Conservation (phyloP, 2,888 invertebrate genomes). For the Eupithecia subfuscata region DNA sequence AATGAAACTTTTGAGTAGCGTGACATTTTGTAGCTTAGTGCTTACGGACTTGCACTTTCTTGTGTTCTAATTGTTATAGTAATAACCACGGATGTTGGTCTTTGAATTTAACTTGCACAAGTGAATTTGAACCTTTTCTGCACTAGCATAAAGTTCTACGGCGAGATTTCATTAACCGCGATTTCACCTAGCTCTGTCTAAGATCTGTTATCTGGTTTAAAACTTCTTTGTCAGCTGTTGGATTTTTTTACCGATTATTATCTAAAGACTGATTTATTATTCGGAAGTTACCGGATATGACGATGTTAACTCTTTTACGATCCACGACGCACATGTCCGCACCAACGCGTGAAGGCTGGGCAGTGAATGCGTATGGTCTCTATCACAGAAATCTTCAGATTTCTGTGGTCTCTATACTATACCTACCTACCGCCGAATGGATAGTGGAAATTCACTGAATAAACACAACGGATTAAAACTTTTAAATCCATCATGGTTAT, state of each 20-base stretch:
- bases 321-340: no score
- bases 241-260: slow-evolving; percentile 19
- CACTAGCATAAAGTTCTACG: neutral
- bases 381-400: no score
- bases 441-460: neutral
- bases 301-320: neutral
- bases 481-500: no score
- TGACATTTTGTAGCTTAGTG: slow-evolving; percentile 31
- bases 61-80: slow-evolving; percentile 27
- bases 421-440: slow-evolving; percentile 7
- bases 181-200: slow-evolving; percentile 40
- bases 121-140: neutral
- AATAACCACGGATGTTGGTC: neutral
- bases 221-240: slow-evolving; percentile 22
- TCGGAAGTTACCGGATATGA: slow-evolving; percentile 8
- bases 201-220: slow-evolving; percentile 16
- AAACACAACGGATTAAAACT: no score
- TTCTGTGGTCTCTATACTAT: no score
- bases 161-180: neutral
- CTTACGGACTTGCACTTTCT: slow-evolving; percentile 38
- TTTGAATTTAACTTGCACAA: neutral
- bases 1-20: slow-evolving; percentile 10
- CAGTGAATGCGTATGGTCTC: no score
- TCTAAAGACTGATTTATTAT: slow-evolving; percentile 9
- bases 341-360: no score